These are phyloP conservation scores for Bolinopsis microptera DNA, from an alignment of 37 sponge, comb jelly and placozoan genomes.

Conservation along the genomic window DNA sequence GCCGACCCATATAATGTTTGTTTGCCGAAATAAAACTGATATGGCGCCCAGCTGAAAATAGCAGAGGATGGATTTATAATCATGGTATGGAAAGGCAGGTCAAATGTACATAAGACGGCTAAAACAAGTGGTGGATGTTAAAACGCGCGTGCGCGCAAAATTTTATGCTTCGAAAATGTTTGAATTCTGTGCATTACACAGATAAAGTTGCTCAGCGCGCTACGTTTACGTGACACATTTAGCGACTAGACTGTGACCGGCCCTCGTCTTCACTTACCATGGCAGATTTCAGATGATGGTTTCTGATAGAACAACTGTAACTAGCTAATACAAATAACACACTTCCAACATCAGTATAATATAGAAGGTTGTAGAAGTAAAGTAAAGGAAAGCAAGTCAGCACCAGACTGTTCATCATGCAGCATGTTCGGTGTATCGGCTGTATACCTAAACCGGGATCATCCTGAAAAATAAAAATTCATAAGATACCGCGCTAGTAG, in stretches of 20 bases:
- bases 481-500: no score
- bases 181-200: not conserved
- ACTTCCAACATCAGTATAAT: slow-evolving; percentile 92
- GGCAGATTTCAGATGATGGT: slow-evolving; percentile 70
- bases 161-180: slow-evolving; percentile 23
- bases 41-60: slow-evolving; percentile 68
- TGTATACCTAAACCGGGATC: slow-evolving; percentile 37
- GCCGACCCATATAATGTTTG: slow-evolving; percentile 85
- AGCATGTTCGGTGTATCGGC: slow-evolving; percentile 50
- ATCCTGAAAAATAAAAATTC: no score
- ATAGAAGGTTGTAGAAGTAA: slow-evolving; percentile 91
- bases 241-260: not conserved
- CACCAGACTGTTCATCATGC: slow-evolving; percentile 69
- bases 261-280: slow-evolving; percentile 66
- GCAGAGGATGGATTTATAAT: no score
- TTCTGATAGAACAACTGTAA: slow-evolving; percentile 69
- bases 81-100: no score
- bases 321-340: slow-evolving; percentile 76
- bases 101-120: no score
- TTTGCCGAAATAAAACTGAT: slow-evolving; percentile 82
- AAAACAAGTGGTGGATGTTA: not conserved
- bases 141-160: slow-evolving; percentile 13
- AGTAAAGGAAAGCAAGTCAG: slow-evolving; percentile 79
- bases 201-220: not conserved
- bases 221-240: not conserved